Conservation (phyloP, 2,113 vertebrate species). For the Tamias sibiricus region DNA sequence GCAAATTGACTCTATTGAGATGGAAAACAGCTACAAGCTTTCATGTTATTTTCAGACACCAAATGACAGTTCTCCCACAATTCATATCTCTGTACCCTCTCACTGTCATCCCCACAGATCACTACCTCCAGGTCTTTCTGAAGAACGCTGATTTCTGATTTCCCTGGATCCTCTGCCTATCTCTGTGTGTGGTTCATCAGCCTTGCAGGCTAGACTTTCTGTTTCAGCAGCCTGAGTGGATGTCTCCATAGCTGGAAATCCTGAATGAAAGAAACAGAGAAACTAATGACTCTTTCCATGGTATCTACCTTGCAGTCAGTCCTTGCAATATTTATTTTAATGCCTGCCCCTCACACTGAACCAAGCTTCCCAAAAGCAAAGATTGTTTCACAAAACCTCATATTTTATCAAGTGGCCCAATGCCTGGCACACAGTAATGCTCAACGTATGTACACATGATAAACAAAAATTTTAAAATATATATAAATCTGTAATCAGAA, state of each 20-base stretch:
- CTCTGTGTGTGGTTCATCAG: neutral
- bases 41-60: neutral
- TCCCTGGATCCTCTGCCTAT: neutral
- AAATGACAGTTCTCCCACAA: neutral
- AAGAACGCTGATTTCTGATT: neutral
- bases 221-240: neutral
- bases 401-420: neutral
- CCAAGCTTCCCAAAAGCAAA: neutral
- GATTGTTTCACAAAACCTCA: neutral
- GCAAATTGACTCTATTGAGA: neutral
- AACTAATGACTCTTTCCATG: neutral
- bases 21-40: neutral
- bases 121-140: neutral
- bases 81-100: neutral
- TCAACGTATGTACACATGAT: neutral
- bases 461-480: neutral
- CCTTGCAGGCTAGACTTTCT: neutral
- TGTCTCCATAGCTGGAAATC: neutral
- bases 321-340: neutral
- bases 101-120: neutral
- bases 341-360: neutral
- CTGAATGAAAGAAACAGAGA: neutral
- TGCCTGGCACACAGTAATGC: neutral
- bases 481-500: neutral
- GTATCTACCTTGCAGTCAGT: neutral